Conservation (phyloP, 2,797 vertebrate genomes). For the Etheostoma nigrum region DNA sequence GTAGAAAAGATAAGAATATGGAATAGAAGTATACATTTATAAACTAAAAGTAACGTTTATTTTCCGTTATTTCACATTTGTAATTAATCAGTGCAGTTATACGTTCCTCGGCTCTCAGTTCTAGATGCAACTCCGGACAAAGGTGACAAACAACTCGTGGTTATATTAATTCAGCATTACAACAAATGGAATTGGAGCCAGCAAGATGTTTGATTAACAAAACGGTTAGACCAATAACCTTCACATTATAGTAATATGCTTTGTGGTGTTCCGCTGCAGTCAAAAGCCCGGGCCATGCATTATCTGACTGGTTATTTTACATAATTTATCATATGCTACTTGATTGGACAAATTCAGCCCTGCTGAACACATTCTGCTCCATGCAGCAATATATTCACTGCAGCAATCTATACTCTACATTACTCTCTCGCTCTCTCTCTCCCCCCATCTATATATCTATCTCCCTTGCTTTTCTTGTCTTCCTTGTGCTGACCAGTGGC, state of each 20-base stretch:
- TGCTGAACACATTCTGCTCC: constrained; percentile 59
- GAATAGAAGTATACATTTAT: neutral
- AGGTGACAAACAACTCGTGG: constrained; percentile 28
- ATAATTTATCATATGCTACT: constrained; percentile 53
- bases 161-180: constrained; percentile 2
- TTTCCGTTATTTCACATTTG: neutral
- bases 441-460: neutral
- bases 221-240: constrained; percentile 43
- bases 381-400: constrained; percentile 58
- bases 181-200: neutral
- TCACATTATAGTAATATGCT: constrained; percentile 29
- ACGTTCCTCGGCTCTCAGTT: constrained; percentile 5
- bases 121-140: constrained; percentile 1
- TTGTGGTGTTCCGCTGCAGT: constrained; percentile 32
- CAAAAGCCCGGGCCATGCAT: constrained; percentile 25
- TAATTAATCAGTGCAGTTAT: constrained; percentile 16
- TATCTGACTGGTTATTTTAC: constrained; percentile 52
- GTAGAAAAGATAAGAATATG: neutral
- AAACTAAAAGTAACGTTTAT: neutral
- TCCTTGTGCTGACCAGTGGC: constrained; percentile 50
- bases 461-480: constrained; percentile 35
- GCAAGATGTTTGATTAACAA: constrained; percentile 20
- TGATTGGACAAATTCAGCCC: constrained; percentile 52
- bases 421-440: constrained; percentile 13
- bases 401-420: constrained; percentile 55